These are phyloP conservation scores for Enteromius thamalakanensis DNA, from an alignment of 2,797 vertebrate genomes.

Conservation along the genomic window DNA sequence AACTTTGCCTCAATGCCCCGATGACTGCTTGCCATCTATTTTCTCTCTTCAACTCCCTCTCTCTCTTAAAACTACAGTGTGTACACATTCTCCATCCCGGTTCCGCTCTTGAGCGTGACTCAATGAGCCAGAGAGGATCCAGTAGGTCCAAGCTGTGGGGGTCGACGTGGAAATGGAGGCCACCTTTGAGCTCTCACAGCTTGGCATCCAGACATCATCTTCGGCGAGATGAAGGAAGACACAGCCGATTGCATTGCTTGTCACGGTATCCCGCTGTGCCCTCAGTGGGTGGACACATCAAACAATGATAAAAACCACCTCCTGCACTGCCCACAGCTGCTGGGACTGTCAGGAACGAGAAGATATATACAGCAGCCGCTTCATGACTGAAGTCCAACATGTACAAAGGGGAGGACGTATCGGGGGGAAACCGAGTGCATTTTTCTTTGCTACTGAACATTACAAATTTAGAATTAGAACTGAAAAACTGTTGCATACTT, in stretches of 20 bases:
- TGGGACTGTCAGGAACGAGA: constrained; percentile 22
- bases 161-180: constrained; percentile 49
- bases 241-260: constrained; percentile 57
- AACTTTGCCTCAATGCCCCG: constrained; percentile 22
- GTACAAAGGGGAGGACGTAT: constrained; percentile 11
- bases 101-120: constrained; percentile 48
- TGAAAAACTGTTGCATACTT: not conserved
- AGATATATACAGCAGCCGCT: constrained; percentile 40
- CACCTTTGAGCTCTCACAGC: constrained; percentile 44
- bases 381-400: constrained; percentile 51
- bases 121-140: constrained; percentile 60
- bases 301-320: constrained; percentile 41
- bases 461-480: not conserved
- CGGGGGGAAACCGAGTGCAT: constrained; percentile 53
- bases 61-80: constrained; percentile 28
- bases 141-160: constrained; percentile 47
- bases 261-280: constrained; percentile 43
- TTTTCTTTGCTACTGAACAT: constrained; percentile 66
- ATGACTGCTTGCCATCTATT: constrained; percentile 24
- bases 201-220: constrained; percentile 38
- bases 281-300: constrained; percentile 51
- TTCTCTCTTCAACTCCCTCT: constrained; percentile 35
- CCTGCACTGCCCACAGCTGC: not conserved
- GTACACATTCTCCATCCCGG: constrained; percentile 28
- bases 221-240: constrained; percentile 51